Evolutionary conservation across 92 coral and sea anemone genomes (phyloP).

Genomic region (Bergia sp.): DNA sequence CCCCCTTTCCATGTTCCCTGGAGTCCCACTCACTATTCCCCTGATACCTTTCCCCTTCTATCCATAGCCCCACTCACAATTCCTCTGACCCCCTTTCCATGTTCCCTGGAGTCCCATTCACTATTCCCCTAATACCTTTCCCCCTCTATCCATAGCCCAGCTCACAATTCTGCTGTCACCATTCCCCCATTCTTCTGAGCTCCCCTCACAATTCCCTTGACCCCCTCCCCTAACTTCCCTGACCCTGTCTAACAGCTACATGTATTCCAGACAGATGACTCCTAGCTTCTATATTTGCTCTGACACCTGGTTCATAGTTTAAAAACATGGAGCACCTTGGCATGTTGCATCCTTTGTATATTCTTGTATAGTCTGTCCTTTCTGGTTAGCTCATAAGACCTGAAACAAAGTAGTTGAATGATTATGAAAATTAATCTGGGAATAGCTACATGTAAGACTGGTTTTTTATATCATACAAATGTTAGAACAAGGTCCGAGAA

Average conservation of each 20-base stretch:
- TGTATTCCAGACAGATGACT: background rate
- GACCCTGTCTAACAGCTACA: background rate
- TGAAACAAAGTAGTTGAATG: slow-evolving; percentile 25
- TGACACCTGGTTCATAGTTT: background rate
- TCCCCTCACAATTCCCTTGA: background rate
- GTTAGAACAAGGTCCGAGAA: background rate
- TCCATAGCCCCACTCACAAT: no score
- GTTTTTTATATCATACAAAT: background rate
- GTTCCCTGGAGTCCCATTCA: no score
- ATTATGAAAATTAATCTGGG: no score
- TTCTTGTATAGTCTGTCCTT: slow-evolving; percentile 94
- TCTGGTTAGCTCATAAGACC: slow-evolving; percentile 96
- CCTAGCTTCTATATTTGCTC: background rate
- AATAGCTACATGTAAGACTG: no score
- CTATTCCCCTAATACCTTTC: no score
- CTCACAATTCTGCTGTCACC: no score
- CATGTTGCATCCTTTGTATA: slow-evolving; percentile 92
- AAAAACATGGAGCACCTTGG: slow-evolving; percentile 62
- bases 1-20: no score
- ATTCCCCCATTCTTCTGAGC: background rate
- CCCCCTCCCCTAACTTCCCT: background rate
- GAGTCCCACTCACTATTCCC: no score
- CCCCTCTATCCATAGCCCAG: no score
- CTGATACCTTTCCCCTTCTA: no score
- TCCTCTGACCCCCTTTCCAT: no score